Base-by-base conservation (phyloP, 2,113 vertebrate genomes). In the Esox niger region DNA sequence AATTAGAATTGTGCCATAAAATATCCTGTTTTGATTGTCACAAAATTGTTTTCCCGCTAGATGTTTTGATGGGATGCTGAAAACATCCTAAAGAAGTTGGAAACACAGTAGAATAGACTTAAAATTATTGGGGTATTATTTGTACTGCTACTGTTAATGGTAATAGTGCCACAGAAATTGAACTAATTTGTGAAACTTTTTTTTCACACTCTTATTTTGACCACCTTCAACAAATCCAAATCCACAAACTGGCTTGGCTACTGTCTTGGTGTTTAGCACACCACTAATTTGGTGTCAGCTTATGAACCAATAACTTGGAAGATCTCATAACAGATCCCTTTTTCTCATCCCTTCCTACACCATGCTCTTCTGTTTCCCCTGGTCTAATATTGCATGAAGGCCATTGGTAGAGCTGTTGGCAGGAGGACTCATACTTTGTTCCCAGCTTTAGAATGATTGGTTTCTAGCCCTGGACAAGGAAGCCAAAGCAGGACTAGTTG, bases 341-440 rank as follows among this genome's bases (percentile, higher is more conserved):
- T 81, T 71, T 68, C 77, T 80, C 49, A 59, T 74, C 78, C 72
- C 58, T 15, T 63, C 71, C 76, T 63, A 75, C 84, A 71, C 70
- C 58, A 8, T 73, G 65, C 73, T 47, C 64, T 81, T 35, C 33
- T 81, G 77, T 82, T 83, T 74, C 76, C 59, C 73, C n/a, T 35
- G 25, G 6, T 35, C 64, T 54, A 27, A 67, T 70, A 64, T 78
- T 85, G 83, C 43, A 72, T 84, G 74, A 74, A 67, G 70, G 71
- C 47, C 79, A 62, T 82, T 75, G 81, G 64, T 76, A 79, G 66
- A 78, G 74, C 76, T 70, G 77, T 82, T 77, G 77, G 70, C 68
- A 35, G 69, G 62, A 61, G 74, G 68, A 60, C 59, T 74, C 20
- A 46, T 69, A n/a, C 25, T 47, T 7, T 59, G 60, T 52, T 65